Conservation (phyloP, 2,797 vertebrate species). For the Esox lucius region DNA sequence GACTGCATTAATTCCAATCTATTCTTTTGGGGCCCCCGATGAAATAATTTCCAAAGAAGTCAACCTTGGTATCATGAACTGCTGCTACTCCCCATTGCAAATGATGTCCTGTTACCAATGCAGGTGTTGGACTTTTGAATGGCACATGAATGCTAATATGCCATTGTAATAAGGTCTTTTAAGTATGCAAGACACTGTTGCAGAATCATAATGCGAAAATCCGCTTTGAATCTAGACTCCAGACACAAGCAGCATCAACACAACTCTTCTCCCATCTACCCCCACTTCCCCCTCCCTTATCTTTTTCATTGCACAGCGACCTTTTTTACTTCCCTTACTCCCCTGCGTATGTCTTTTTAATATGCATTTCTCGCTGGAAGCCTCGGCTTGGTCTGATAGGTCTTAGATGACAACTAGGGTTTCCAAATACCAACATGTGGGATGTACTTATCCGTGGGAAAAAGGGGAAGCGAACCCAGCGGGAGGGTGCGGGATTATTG, state of each 20-base stretch:
- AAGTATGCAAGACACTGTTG: constrained; percentile 77
- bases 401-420: constrained; percentile 64
- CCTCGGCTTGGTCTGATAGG: constrained; percentile 64
- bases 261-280: constrained; percentile 42
- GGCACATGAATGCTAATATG: constrained; percentile 81
- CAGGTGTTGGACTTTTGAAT: constrained; percentile 78
- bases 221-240: constrained; percentile 73
- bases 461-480: constrained; percentile 51
- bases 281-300: constrained; percentile 30
- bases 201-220: constrained; percentile 78
- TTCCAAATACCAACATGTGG: constrained; percentile 65
- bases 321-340: constrained; percentile 14
- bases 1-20: constrained; percentile 61
- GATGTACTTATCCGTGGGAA: constrained; percentile 71
- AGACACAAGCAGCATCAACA: constrained; percentile 43
- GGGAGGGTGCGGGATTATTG: constrained; percentile 59
- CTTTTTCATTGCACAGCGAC: constrained; percentile 32
- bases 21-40: constrained; percentile 53
- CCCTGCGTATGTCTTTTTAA: constrained; percentile 62
- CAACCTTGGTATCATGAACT: constrained; percentile 65
- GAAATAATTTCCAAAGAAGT: constrained; percentile 41
- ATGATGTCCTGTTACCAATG: constrained; percentile 76
- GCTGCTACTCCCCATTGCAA: constrained; percentile 57
- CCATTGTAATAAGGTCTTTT: constrained; percentile 78
- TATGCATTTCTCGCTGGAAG: constrained; percentile 69